These are phyloP conservation scores for Phrynocephalus versicolor DNA, from an alignment of 2,113 vertebrate genomes.

Conservation along the genomic window DNA sequence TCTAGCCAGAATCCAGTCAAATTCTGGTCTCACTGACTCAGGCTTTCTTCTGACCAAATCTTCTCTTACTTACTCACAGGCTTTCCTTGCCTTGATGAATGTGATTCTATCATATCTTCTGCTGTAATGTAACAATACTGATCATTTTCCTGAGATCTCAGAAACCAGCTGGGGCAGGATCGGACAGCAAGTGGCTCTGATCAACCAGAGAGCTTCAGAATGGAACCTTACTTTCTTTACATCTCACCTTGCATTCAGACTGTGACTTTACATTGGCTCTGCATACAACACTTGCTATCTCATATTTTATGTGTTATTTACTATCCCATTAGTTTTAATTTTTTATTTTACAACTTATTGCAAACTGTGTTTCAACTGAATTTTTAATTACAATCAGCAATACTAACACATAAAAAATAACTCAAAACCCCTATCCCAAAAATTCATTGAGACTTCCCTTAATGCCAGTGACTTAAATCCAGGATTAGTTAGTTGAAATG, in stretches of 20 bases:
- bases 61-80: not conserved
- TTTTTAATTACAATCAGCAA: too few relatives aligned
- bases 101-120: not conserved
- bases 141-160: not conserved
- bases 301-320: constrained; percentile 4
- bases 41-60: not conserved
- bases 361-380: not conserved
- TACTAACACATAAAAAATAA: too few relatives aligned
- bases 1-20: not conserved
- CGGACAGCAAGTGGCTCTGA: not conserved
- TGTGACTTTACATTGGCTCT: not conserved
- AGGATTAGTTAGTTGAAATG: not conserved
- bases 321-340: too few relatives aligned
- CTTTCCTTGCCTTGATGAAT: not conserved
- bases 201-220: not conserved
- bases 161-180: not conserved
- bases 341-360: constrained; percentile 45
- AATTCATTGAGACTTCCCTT: not conserved
- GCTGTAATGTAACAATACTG: not conserved
- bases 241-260: too few relatives aligned
- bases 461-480: not conserved
- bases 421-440: not conserved
- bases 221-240: too few relatives aligned
- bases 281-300: not conserved
- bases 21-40: not conserved